phyloP scores from a whole-genome alignment of 2,113 vertebrate genomes.

The Scatophagus argus region DNA sequence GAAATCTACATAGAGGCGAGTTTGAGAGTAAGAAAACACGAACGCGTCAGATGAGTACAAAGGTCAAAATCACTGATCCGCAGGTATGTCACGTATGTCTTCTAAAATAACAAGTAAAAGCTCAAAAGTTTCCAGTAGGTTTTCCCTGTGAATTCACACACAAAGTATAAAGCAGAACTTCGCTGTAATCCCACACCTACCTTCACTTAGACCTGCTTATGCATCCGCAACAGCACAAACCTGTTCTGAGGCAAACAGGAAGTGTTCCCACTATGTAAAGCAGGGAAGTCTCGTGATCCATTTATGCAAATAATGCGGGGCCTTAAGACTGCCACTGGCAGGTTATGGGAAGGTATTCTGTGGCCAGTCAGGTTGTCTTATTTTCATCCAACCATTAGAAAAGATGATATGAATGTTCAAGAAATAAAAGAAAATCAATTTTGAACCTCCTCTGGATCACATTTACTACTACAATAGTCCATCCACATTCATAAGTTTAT shows the following conservation, averaged over 20 bases:
- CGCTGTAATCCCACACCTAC: slow-evolving; percentile 31
- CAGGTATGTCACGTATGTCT: slow-evolving; percentile 2
- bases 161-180: background rate
- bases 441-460: background rate
- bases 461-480: background rate
- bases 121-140: background rate
- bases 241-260: slow-evolving; percentile 74
- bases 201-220: background rate
- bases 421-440: background rate
- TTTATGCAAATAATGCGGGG: slow-evolving; percentile 71
- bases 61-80: slow-evolving; percentile 54
- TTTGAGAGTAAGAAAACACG: slow-evolving; percentile 9
- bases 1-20: background rate
- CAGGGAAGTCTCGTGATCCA: slow-evolving; percentile 28
- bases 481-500: background rate
- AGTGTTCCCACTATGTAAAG: slow-evolving; percentile 59
- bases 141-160: background rate
- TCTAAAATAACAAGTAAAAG: background rate
- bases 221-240: slow-evolving; percentile 47
- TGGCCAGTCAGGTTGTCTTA: background rate
- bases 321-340: slow-evolving; percentile 8
- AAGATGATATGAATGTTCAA: background rate
- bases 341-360: background rate
- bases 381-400: background rate
- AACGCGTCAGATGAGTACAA: slow-evolving; percentile 46